Evolutionary conservation across 2,113 vertebrate genomes (phyloP).

Genomic region (Tyto alba): DNA sequence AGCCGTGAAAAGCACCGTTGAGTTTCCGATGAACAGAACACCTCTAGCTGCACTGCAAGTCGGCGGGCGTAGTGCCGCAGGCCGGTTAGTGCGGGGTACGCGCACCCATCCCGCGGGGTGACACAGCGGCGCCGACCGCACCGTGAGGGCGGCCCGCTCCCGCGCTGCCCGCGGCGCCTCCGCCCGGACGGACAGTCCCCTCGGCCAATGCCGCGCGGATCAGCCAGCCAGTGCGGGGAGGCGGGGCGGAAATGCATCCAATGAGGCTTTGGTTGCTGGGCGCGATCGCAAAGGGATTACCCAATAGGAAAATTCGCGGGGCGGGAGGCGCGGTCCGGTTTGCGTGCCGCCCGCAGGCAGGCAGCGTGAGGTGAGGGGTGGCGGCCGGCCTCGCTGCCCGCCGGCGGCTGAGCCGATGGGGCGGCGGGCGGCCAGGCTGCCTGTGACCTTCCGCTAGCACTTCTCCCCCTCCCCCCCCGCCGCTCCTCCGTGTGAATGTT

Average conservation of each 20-base stretch:
- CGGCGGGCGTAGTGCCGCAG: neutral
- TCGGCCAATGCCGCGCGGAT: neutral
- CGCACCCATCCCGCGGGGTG: rapidly evolving
- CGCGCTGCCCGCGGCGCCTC: neutral
- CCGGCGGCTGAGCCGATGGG: neutral
- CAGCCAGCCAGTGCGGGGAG: neutral
- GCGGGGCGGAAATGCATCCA: neutral
- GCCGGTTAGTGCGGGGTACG: neutral
- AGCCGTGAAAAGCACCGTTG: rapidly evolving
- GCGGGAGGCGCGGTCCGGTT: neutral
- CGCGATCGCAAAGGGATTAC: neutral
- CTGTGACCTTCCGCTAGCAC: too few species aligned
- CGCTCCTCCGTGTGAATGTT: neutral
- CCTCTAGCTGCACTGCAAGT: rapidly evolving
- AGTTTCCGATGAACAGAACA: rapidly evolving
- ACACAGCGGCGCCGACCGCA: too few species aligned
- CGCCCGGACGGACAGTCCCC: neutral
- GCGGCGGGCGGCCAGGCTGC: neutral
- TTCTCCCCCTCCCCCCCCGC: too few species aligned
- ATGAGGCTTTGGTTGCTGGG: neutral
- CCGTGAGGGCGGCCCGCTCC: too few species aligned
- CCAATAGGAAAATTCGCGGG: neutral
- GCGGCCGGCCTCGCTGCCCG: too few species aligned
- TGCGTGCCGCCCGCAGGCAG: neutral
- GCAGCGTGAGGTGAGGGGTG: neutral